A percentile compares a stretch with the other conserved stretches of the same genome.
These are phyloP conservation scores for Phyllopteryx taeniolatus DNA, from an alignment of 2,113 vertebrate genomes.

Conservation along the genomic window DNA sequence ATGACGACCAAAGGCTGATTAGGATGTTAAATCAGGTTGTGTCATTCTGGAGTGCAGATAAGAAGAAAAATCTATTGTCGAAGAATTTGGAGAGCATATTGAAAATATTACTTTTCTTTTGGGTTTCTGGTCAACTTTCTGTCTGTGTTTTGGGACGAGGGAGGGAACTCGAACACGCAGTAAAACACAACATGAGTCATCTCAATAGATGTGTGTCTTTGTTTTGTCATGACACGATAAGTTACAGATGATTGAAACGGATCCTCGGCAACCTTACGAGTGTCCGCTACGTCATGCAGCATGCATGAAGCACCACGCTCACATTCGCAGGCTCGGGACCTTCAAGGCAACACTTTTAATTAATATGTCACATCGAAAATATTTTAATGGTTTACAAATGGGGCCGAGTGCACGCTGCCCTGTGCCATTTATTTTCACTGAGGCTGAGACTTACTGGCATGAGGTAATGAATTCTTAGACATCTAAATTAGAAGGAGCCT, in stretches of 20 bases:
- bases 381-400: conserved; percentile 76
- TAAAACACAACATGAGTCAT: conserved; percentile 4
- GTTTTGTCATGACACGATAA: conserved; percentile 14
- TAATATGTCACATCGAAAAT: conserved; percentile 70
- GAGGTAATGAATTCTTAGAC: conserved; percentile 74
- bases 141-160: not conserved
- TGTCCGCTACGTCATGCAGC: not conserved
- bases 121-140: not conserved
- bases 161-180: not conserved
- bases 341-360: conserved; percentile 51
- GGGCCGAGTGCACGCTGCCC: conserved; percentile 52
- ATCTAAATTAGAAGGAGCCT: conserved; percentile 72
- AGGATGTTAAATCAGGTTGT: not conserved
- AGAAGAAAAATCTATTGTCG: not conserved
- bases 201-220: conserved; percentile 8
- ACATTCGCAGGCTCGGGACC: conserved; percentile 2
- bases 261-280: conserved; percentile 14
- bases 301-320: conserved; percentile 10
- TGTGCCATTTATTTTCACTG: conserved; percentile 55
- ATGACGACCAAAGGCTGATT: too few species aligned
- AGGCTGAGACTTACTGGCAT: conserved; percentile 71
- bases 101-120: not conserved
- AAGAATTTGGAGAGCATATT: not conserved
- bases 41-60: not conserved
- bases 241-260: conserved; percentile 23